phyloP scores from a whole-genome alignment of 2,888 invertebrate species.

The Ganaspis brasiliensis region DNA sequence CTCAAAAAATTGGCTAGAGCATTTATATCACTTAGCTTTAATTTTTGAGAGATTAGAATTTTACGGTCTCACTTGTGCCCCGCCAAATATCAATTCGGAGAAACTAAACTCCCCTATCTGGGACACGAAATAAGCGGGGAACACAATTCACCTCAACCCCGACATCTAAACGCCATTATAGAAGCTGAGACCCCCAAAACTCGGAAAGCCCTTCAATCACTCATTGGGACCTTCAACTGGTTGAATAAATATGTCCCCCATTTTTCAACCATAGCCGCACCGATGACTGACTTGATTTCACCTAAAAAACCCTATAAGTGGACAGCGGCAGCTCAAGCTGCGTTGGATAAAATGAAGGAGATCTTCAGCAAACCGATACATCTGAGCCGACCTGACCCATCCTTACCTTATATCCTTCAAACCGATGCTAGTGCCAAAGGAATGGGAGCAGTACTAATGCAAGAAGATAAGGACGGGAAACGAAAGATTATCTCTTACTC shows the following conservation, averaged over 20 bases:
- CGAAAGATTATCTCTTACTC: conserved; percentile 51
- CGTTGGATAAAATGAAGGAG: conserved; percentile 1
- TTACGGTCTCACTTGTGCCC: not conserved
- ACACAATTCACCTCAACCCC: conserved; percentile 35
- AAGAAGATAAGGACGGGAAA: conserved; percentile 8
- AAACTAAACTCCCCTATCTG: conserved; percentile 32
- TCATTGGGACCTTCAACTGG: conserved; percentile 48
- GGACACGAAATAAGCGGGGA: conserved; percentile 4
- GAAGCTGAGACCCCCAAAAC: conserved; percentile 9
- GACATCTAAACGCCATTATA: conserved; percentile 27
- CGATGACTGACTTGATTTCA: conserved; percentile 23
- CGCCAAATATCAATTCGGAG: conserved; percentile 47
- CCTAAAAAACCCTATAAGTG: conserved; percentile 20
- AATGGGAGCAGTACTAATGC: conserved; percentile 47
- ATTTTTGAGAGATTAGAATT: conserved; percentile 58
- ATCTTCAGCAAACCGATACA: not conserved
- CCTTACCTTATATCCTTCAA: conserved; percentile 24
- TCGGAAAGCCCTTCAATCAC: conserved; percentile 31
- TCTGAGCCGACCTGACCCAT: conserved; percentile 13
- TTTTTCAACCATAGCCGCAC: conserved; percentile 3
- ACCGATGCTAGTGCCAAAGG: conserved; percentile 46
- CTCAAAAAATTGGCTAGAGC: conserved; percentile 56
- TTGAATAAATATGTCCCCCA: conserved; percentile 45
- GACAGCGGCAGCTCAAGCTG: not conserved
- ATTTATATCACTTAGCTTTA: conserved; percentile 57